A percentile compares a stretch with the other conserved stretches of the same genome.
Conservation (phyloP, 2,888 invertebrate genomes). For the Drosophila nigricruria region DNA sequence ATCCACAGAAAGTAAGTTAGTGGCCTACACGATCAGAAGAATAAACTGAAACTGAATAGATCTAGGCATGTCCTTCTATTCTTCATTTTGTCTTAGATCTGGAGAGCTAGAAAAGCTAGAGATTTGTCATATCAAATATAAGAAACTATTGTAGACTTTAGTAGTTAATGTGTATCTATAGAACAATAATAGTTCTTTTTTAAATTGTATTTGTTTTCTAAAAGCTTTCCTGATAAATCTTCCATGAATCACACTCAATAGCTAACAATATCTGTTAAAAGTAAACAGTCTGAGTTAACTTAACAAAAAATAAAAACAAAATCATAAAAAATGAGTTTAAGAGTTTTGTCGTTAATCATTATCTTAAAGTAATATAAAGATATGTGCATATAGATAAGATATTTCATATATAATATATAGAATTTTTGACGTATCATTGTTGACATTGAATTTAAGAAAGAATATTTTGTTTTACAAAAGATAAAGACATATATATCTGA, state of each 20-base stretch:
- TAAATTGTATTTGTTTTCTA: too few relatives aligned
- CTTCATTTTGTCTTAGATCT: too few relatives aligned
- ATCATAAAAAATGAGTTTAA: too few relatives aligned
- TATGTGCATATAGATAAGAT: background rate
- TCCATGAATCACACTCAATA: background rate
- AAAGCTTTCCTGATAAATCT: background rate
- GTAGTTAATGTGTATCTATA: too few relatives aligned
- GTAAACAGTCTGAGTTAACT: slow-evolving; percentile 1
- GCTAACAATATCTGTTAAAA: background rate
- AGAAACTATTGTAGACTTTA: too few relatives aligned
- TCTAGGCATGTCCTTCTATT: too few relatives aligned
- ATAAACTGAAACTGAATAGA: background rate
- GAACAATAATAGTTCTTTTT: too few relatives aligned
- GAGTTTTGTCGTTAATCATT: background rate
- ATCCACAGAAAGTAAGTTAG: background rate
- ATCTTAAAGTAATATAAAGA: background rate
- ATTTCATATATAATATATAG: background rate
- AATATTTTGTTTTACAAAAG: background rate
- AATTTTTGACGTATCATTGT: background rate
- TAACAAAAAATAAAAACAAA: background rate
- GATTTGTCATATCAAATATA: background rate
- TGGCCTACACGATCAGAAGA: background rate
- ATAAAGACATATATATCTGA: background rate
- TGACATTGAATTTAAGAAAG: background rate
- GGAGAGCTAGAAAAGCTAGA: too few relatives aligned